Percentiles rank a stretch among this genome's conserved stretches.
Evolutionary conservation across 1,140 invertebrate genomes (phyloP).

Genomic region (Leguminivora glycinivorella): DNA sequence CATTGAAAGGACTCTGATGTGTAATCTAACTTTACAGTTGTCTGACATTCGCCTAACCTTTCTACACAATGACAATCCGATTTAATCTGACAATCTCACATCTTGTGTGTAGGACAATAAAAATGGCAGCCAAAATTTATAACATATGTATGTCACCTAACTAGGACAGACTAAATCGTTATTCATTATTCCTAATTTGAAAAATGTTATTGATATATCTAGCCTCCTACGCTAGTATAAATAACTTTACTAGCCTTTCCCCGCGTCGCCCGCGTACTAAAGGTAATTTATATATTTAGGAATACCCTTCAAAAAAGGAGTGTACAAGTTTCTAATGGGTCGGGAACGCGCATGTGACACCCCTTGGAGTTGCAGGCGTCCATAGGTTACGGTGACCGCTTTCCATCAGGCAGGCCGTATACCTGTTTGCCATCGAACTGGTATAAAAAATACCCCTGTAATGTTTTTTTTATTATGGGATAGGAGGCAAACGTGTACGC

Average conservation of each 20-base stretch:
- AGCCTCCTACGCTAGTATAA: background rate
- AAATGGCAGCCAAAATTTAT: background rate
- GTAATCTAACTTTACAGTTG: slow-evolving; percentile 1
- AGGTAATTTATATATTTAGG: no score
- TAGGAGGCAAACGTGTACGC: no score
- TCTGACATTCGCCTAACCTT: slow-evolving; percentile 3
- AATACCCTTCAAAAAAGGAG: no score
- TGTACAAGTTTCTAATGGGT: no score
- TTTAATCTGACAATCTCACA: background rate
- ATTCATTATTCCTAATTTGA: background rate
- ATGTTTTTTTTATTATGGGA: no score
- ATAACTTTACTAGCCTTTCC: background rate
- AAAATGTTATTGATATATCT: background rate
- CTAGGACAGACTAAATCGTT: background rate
- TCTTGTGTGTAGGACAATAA: background rate
- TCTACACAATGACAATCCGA: background rate
- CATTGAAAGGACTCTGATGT: background rate
- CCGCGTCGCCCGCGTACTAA: no score
- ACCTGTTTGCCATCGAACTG: no score
- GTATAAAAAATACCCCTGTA: no score
- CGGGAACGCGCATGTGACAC: no score
- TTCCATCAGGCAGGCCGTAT: no score
- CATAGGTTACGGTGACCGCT: no score
- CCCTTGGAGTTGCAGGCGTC: no score
- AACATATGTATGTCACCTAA: background rate